Evolutionary conservation across 2,888 invertebrate genomes (phyloP).

Genomic region (Callosobruchus maculatus): DNA sequence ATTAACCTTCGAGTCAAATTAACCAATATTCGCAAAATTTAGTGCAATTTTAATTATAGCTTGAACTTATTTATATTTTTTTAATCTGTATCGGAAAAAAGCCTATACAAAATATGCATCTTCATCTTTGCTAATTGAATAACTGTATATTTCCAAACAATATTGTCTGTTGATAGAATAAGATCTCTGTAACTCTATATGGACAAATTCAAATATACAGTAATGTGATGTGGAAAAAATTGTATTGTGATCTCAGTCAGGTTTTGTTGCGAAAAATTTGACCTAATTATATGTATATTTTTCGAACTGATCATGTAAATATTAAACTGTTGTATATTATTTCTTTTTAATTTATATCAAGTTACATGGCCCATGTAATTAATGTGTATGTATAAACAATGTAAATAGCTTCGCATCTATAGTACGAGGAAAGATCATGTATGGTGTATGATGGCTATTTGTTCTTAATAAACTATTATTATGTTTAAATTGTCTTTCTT

Average conservation of each 20-base stretch:
- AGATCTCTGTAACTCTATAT: not conserved
- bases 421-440: slow-evolving; percentile 37
- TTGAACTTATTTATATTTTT: too few species aligned
- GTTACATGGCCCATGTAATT: slow-evolving; percentile 15
- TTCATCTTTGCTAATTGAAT: too few species aligned
- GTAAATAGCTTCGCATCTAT: slow-evolving; percentile 44
- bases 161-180: not conserved
- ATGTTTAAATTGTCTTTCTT: slow-evolving; percentile 3
- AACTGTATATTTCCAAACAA: not conserved
- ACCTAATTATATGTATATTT: slow-evolving; percentile 17
- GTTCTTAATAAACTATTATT: slow-evolving; percentile 36
- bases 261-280: slow-evolving; percentile 20
- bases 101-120: too few species aligned
- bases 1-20: too few species aligned
- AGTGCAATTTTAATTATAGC: too few species aligned
- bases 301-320: slow-evolving; percentile 39
- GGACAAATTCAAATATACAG: not conserved
- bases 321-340: slow-evolving; percentile 29
- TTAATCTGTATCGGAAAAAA: too few species aligned
- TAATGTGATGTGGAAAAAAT: not conserved
- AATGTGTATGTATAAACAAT: slow-evolving; percentile 37
- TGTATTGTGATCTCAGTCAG: slow-evolving; percentile 41
- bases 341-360: slow-evolving; percentile 14
- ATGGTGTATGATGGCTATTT: slow-evolving; percentile 43
- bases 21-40: too few species aligned